Base-by-base conservation (phyloP, 2,113 vertebrate genomes). In the Colistium nudipinnis region DNA sequence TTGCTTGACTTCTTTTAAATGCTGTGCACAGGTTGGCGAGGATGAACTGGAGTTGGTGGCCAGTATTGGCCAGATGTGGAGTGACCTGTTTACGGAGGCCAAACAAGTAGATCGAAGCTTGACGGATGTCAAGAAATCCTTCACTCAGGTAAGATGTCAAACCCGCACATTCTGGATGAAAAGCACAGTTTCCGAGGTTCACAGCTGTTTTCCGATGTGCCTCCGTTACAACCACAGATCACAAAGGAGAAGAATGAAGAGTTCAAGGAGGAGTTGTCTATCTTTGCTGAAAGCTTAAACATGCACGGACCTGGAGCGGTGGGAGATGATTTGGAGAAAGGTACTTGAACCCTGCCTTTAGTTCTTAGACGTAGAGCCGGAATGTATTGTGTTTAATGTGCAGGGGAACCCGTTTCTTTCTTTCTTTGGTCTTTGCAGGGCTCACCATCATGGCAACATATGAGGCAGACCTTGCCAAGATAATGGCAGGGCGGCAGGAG, bases 261-360 rank as follows among this genome's bases (percentile, higher is more conserved):
- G 31, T 98, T 92, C 61, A 91, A 86, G 52, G 84, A 79, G 62
- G 90, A 95, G 24, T 64, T 94, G 49, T 83, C 73, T 1, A 77
- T 90, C 20, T 99, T 99, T 77, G 86, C 94, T 2, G 90, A 86
- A 6, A 94, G 91, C 44, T 96, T 98, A 63, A 83, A 89, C 30
- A 63, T 27, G 0, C 82, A 95, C 31, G 98, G 98, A 0, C 98
- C 97, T 25, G 96, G 96, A 60, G 90, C 95, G 64, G 94, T 96
- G 31, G 96, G 95, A 3, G 93, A 96, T 9, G 77, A 97, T 87
- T 93, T 99, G 27, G 96, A 98, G 17, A 93, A 90, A 94, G 98
- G 98, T 98, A 70, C 31, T 19, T 30, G 16, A 51, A 45, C 35
- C 0, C 2, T 62, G 9, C 0, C 6, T 44, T 36, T 51, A 33